phyloP scores from a whole-genome alignment of 2,113 vertebrate genomes.

The Coturnix japonica region DNA sequence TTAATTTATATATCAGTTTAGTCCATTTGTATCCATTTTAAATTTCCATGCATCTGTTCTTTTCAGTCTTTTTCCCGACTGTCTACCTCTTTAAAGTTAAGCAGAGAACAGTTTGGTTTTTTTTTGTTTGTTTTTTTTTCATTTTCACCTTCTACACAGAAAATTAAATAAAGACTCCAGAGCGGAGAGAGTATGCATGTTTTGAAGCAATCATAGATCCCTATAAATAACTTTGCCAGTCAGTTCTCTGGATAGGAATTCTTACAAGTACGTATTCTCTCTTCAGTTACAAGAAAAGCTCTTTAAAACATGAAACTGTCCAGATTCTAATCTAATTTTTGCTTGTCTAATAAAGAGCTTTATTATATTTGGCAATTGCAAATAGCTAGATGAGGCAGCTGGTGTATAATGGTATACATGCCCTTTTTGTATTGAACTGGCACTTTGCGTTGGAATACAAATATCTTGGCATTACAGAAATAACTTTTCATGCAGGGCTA shows the following conservation, averaged over 20 bases:
- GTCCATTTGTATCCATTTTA: background rate
- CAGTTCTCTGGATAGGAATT: background rate
- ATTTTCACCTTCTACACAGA: background rate
- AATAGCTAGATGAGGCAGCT: constrained; percentile 59
- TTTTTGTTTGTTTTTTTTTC: background rate
- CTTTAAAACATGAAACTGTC: constrained; percentile 1
- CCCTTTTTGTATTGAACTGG: constrained; percentile 29
- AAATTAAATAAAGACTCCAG: background rate
- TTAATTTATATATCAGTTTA: background rate
- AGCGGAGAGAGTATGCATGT: background rate
- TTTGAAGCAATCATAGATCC: background rate
- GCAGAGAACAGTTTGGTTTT: background rate
- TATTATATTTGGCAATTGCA: constrained; percentile 29
- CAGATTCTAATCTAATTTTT: constrained; percentile 32
- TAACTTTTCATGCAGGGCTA: constrained; percentile 26
- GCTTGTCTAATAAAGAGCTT: constrained; percentile 23
- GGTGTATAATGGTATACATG: constrained; percentile 39
- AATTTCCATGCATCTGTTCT: background rate
- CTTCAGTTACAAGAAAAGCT: background rate
- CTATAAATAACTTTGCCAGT: background rate
- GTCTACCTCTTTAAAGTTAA: rapidly evolving
- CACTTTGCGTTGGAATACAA: constrained; percentile 32
- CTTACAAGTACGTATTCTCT: background rate
- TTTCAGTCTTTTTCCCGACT: background rate
- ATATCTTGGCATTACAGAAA: constrained; percentile 45